These are phyloP conservation scores for Lacerta viridis DNA, from an alignment of 2,797 vertebrate genomes.

Conservation along the genomic window DNA sequence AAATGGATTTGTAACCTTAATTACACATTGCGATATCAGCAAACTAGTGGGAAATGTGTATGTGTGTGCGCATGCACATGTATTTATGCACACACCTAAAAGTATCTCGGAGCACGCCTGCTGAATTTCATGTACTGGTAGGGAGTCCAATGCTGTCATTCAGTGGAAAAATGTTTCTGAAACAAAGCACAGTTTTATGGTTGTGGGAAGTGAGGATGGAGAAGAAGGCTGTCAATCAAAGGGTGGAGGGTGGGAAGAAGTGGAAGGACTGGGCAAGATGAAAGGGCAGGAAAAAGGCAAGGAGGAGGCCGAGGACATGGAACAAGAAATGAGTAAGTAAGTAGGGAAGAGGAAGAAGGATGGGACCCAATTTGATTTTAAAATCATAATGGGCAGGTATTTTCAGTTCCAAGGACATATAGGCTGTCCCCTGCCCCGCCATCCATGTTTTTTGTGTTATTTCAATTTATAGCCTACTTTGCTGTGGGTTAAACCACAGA, in stretches of 20 bases:
- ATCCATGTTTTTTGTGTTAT: not conserved
- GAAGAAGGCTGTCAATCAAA: no score
- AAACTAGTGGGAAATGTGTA: not conserved
- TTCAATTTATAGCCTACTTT: no score
- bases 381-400: not conserved
- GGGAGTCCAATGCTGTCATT: not conserved
- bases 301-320: no score
- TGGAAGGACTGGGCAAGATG: not conserved
- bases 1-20: not conserved
- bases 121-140: not conserved
- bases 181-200: not conserved
- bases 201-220: not conserved
- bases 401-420: not conserved
- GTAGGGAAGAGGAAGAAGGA: no score
- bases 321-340: not conserved
- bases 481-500: no score
- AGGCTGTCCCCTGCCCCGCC: not conserved
- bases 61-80: no score
- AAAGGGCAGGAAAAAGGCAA: not conserved
- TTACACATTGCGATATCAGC: not conserved
- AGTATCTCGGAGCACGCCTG: no score
- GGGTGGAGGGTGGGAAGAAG: not conserved
- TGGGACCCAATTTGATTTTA: no score
- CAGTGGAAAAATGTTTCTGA: not conserved
- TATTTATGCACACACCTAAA: not conserved